Base-by-base conservation (phyloP, 2,797 vertebrate species). In the Onychomys leucogaster region DNA sequence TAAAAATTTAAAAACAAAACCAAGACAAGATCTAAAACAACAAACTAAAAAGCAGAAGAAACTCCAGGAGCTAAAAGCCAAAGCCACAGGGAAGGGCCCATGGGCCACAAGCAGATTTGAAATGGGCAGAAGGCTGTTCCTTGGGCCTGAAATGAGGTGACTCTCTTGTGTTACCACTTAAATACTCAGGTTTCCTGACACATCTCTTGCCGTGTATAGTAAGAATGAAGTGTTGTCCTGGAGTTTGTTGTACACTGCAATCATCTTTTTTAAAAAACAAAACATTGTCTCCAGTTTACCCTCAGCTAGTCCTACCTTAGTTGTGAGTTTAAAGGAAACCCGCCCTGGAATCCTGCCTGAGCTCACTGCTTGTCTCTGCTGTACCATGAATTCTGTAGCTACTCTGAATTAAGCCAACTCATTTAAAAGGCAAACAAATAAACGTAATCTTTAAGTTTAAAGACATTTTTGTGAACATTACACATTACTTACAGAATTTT, bases 121-220 rank as follows among this genome's bases (percentile, higher is more conserved):
- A 99, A 97, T 99, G n/a, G 99, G 99, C 94, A 99, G 99, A 98
- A 99, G 99, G 55, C 69, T 83, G 63, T 94, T 88, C 67, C 21
- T 85, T 96, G 59, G 63, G 4, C 80, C 89, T 63, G 65, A 86
- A 23, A 59, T 46, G n/a, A 29, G 96, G 32, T 77, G 89, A 85
- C 63, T 61, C 55, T 92, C 76, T 87, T 90, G 37, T 77, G 89
- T 77, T 95, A 37, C 27, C 88, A 34, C 65, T 83, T 94, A 80
- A 80, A 96, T 61, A 89, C 86, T 63, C 41, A 69, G 78, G 95
- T 86, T 94, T 82, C 73, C 94, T 77, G 17, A 43, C 78, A 77
- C 90, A 75, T 95, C 19, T 89, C 91, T 78, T 93, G 96, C 94
- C 61, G 85, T 49, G 67, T 73, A 2, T 92, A 43, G 37, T 13